phyloP scores from a whole-genome alignment of 2,888 invertebrate species.

The Macaria notata region DNA sequence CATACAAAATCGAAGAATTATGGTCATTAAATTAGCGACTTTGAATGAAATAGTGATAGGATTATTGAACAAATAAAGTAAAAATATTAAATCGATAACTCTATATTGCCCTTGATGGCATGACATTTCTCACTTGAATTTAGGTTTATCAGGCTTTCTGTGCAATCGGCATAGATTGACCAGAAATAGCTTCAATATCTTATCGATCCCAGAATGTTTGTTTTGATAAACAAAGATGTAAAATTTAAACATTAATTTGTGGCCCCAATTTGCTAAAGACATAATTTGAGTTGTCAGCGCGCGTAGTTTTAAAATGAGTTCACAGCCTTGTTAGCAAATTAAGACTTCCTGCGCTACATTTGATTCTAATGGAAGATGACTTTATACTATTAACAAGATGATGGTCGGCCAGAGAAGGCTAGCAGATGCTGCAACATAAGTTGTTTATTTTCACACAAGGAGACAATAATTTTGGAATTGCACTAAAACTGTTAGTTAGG shows the following conservation, averaged over 20 bases:
- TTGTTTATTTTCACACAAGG: no score
- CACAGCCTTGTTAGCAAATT: constrained; percentile 16
- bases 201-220: constrained; percentile 1
- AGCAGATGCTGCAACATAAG: no score
- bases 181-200: constrained; percentile 17
- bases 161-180: constrained; percentile 12
- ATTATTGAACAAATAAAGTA: no score
- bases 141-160: constrained; percentile 15
- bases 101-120: constrained; percentile 14
- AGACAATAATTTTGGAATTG: no score
- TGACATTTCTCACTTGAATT: constrained; percentile 11
- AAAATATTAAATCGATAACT: no score
- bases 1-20: no score
- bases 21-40: no score
- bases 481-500: no score
- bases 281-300: constrained; percentile 1
- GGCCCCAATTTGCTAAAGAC: neutral
- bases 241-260: neutral
- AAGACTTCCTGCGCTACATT: constrained; percentile 16
- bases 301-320: constrained; percentile 12
- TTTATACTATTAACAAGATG: neutral
- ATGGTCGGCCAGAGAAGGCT: neutral
- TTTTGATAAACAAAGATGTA: neutral
- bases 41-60: no score
- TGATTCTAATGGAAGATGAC: neutral